A percentile compares a stretch with the other conserved stretches of the same genome.
These are phyloP conservation scores for Oligia strigilis DNA, from an alignment of 2,888 invertebrate genomes.

Conservation along the genomic window DNA sequence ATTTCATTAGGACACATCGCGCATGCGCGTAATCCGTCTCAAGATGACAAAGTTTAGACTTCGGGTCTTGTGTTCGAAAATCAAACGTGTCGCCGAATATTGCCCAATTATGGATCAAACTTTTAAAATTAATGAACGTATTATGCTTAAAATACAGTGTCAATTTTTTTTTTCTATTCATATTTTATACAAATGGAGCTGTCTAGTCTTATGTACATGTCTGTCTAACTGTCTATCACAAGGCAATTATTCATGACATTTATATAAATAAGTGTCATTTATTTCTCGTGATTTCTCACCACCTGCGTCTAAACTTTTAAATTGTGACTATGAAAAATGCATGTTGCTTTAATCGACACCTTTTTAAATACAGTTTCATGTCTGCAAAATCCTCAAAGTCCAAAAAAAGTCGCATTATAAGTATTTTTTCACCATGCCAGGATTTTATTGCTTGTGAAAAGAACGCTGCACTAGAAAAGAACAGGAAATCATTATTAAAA, in stretches of 20 bases:
- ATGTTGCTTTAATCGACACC: no score
- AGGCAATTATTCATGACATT: slow-evolving; percentile 48
- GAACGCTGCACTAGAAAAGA: neutral
- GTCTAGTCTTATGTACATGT: slow-evolving; percentile 27
- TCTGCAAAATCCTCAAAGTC: neutral
- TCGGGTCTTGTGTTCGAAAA: slow-evolving; percentile 41
- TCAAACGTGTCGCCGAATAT: slow-evolving; percentile 44
- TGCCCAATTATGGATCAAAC: neutral
- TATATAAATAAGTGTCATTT: slow-evolving; percentile 19
- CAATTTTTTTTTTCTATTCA: slow-evolving; percentile 1
- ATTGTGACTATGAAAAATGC: slow-evolving; percentile 48
- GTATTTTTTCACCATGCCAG: neutral
- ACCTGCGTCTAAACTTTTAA: slow-evolving; percentile 47
- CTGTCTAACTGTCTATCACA: slow-evolving; percentile 48
- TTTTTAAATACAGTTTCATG: slow-evolving; percentile 3
- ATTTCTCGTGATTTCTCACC: slow-evolving; percentile 20
- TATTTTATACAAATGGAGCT: slow-evolving; percentile 11
- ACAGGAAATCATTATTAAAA: neutral
- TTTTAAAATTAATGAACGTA: slow-evolving; percentile 15
- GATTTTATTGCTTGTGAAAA: neutral
- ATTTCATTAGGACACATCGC: slow-evolving; percentile 69
- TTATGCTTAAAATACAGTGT: neutral
- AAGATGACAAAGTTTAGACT: slow-evolving; percentile 67
- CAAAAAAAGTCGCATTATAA: neutral
- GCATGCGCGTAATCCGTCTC: slow-evolving; percentile 70